Evolutionary conservation across 2,113 vertebrate genomes (phyloP).

Genomic region (Panthera tigris): DNA sequence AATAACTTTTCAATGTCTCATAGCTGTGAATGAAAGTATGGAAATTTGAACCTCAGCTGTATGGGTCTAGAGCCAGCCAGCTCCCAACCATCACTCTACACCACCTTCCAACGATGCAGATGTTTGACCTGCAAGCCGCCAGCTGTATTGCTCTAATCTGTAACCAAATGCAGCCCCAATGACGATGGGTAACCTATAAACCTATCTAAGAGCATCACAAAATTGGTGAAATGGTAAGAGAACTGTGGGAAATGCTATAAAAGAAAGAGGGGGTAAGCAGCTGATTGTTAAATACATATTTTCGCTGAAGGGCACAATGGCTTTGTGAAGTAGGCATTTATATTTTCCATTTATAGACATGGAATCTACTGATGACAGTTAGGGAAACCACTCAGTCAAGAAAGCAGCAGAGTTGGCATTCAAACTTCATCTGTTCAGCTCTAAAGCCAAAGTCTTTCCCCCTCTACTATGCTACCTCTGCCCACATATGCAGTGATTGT

Average conservation of each 20-base stretch:
- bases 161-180: background rate
- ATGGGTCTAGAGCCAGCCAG: background rate
- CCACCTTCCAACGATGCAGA: background rate
- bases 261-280: background rate
- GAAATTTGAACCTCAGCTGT: background rate
- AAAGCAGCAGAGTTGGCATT: background rate
- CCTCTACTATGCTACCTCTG: background rate
- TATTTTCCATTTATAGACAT: conserved; percentile 21
- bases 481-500: no score
- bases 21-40: background rate
- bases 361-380: background rate
- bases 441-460: background rate
- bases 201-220: background rate
- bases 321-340: background rate
- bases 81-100: background rate
- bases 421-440: background rate
- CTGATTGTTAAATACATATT: background rate
- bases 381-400: background rate
- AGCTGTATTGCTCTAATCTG: background rate
- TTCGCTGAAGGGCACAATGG: background rate
- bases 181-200: background rate
- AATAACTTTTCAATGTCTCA: background rate
- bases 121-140: background rate
- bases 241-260: background rate
- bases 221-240: background rate